A percentile compares a stretch with the other conserved stretches of the same genome.
phyloP scores from a whole-genome alignment of 92 coral and sea anemone species.

The Desmophyllum pertusum region DNA sequence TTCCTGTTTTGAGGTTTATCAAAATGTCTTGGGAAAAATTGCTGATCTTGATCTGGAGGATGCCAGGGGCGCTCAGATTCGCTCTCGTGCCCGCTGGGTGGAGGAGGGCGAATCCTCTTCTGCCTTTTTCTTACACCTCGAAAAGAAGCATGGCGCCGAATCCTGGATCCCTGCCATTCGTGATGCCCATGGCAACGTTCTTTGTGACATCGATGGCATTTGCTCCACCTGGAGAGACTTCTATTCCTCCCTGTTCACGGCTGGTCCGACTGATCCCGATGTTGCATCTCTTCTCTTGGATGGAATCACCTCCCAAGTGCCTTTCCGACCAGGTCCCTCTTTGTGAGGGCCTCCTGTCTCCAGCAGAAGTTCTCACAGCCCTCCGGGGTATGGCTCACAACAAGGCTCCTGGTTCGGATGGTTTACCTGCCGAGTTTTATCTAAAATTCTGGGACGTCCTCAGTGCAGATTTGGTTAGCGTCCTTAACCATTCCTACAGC shows the following conservation, averaged over 20 bases:
- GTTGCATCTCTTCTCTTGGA: background rate
- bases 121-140: background rate
- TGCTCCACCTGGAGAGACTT: background rate
- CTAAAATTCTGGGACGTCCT: background rate
- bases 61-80: background rate
- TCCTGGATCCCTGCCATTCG: background rate
- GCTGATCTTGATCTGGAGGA: background rate
- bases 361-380: constrained; percentile 8
- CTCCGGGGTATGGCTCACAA: background rate
- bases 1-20: background rate
- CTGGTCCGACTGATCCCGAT: background rate
- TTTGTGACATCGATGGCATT: background rate
- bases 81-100: background rate
- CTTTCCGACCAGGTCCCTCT: background rate
- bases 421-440: background rate
- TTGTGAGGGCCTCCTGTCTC: constrained; percentile 31
- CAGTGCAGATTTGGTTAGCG: background rate
- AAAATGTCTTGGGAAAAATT: background rate
- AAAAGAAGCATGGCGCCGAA: background rate
- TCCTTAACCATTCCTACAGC: background rate
- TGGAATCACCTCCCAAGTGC: background rate
- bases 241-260: constrained; percentile 2
- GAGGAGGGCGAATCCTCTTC: constrained; percentile 15
- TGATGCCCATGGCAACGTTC: background rate
- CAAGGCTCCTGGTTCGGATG: constrained; percentile 20